Evolutionary conservation across 2,888 invertebrate genomes (phyloP), one percentile per base, ranked within the genome.

Genomic region (Aspidiotus destructor): DNA sequence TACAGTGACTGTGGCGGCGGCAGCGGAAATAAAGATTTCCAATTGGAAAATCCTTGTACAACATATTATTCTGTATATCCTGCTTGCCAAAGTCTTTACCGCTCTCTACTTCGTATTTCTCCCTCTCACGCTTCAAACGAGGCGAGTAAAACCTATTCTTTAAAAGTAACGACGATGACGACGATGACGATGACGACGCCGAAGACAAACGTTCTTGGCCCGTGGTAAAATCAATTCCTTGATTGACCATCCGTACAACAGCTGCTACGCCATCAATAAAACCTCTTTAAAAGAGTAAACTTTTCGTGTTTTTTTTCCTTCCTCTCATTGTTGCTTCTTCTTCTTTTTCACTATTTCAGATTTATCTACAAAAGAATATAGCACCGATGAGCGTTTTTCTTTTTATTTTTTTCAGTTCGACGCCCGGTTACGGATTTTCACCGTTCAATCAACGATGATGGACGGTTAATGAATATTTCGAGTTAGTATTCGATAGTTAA

Each of bases 31-130:
- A 65, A 28, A 28, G 67, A 58, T 67, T 67, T 67, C 58, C 67
- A 67, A 67, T 58, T 67, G 60, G n/a, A 48, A 67, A 67, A 67
- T 67, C 67, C 67, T 67, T 67, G 67, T 67, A 67, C 48, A 67
- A 67, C 67, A 57, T 67, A 67, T 67, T 67, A 67, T 67, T 67
- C 67, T 67, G 67, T 67, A 67, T 67, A 67, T 67, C 67, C 67
- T 67, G 67, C 55, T 41, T 48, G 48, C 61, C 13, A 16, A 28
- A 60, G 48, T 48, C 10, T n/a, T n/a, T 48, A 11, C n/a, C 48
- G 11, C 48, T 48, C 48, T 48, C 48, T 28, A 28, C 28, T 28
- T 28, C 28, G 48, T 48, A 6, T n/a, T n/a, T 48, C 48, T 48
- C 48, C 48, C 48, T 48, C 48, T 48, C 48, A 48, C 48, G 48